phyloP scores from a whole-genome alignment of 2,113 vertebrate genomes.

The Camelus bactrianus region DNA sequence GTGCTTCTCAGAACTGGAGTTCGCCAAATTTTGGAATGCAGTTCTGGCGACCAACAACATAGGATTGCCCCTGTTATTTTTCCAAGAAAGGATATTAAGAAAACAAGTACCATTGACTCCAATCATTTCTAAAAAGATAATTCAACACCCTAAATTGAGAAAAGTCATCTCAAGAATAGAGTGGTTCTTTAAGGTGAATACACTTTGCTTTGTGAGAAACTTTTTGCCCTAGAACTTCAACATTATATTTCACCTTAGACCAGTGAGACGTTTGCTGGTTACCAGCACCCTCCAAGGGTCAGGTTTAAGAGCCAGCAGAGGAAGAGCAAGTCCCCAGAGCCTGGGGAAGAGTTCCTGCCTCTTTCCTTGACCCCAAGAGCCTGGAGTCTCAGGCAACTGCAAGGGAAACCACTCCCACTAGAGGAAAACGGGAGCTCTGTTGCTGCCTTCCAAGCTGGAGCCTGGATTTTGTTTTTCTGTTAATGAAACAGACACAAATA shows the following conservation, averaged over 20 bases:
- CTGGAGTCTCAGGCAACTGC: neutral
- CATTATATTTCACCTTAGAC: neutral
- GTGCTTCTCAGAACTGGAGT: constrained; percentile 9
- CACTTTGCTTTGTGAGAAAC: neutral
- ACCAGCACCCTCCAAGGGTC: neutral
- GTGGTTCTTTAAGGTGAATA: neutral
- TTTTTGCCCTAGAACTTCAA: neutral
- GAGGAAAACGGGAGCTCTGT: neutral
- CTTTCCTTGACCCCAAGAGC: neutral
- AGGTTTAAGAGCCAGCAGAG: neutral
- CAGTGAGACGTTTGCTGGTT: neutral
- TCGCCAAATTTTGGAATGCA: neutral
- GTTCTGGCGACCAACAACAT: neutral
- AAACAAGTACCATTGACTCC: neutral
- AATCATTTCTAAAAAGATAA: constrained; percentile 38
- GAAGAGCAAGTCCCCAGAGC: neutral
- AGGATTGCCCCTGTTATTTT: neutral
- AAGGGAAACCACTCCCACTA: neutral
- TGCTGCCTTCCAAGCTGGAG: neutral
- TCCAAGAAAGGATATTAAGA: neutral
- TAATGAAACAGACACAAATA: neutral
- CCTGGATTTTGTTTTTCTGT: neutral
- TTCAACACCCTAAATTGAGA: neutral
- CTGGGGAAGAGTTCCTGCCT: neutral
- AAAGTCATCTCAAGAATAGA: neutral